Evolutionary conservation across 2,888 invertebrate species (phyloP).

Genomic region (Ochropleura plecta): DNA sequence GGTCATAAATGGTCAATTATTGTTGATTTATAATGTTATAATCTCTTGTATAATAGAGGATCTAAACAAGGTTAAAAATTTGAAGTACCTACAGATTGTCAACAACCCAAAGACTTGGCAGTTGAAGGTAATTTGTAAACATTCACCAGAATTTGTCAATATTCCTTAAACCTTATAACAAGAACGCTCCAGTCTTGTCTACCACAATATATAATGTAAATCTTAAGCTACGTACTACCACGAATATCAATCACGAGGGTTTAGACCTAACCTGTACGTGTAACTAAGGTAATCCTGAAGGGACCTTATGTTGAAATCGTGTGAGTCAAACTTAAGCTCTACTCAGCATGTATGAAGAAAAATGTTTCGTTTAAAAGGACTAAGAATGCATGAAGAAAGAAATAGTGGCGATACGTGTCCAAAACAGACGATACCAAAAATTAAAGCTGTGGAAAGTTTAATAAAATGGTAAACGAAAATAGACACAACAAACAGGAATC

Average conservation of each 20-base stretch:
- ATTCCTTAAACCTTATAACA: not conserved
- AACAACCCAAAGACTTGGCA: no score
- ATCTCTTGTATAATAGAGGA: not conserved
- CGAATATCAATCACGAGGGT: slow-evolving; percentile 46
- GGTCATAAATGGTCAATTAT: slow-evolving; percentile 37
- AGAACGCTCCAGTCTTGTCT: not conserved
- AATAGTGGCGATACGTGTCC: not conserved
- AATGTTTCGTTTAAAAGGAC: no score
- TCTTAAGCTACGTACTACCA: not conserved
- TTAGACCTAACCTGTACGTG: slow-evolving; percentile 20
- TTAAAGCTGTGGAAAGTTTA: not conserved
- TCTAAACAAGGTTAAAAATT: not conserved
- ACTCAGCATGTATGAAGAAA: not conserved
- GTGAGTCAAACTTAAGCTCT: slow-evolving; percentile 4
- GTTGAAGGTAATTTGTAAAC: not conserved
- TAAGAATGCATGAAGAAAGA: no score
- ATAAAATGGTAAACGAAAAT: not conserved
- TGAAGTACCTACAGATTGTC: not conserved
- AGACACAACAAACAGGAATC: slow-evolving; percentile 4
- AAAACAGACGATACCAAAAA: not conserved
- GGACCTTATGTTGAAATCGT: slow-evolving; percentile 3
- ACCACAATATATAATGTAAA: not conserved
- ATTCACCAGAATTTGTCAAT: not conserved
- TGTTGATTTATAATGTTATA: not conserved
- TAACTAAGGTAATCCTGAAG: slow-evolving; percentile 11